Conservation (phyloP, 1,140 invertebrate genomes). For the Agraylea sexmaculata region DNA sequence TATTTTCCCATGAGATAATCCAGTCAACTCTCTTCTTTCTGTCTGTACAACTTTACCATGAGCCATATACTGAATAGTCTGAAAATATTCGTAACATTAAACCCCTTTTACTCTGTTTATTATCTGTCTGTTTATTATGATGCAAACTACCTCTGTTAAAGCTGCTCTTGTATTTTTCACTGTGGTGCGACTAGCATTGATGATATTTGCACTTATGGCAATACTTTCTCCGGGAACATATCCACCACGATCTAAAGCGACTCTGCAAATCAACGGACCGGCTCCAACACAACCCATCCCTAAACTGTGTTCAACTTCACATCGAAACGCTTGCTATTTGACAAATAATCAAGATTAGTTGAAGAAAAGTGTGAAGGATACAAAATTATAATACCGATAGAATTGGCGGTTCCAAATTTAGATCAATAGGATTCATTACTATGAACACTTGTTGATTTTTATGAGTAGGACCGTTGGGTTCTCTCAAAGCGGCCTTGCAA, state of each 20-base stretch:
- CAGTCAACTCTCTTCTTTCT: constrained; percentile 76
- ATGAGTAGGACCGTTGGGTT: constrained; percentile 81
- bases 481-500: constrained; percentile 80
- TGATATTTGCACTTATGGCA: constrained; percentile 70
- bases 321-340: constrained; percentile 84
- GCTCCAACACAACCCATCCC: constrained; percentile 76
- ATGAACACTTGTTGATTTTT: constrained; percentile 96
- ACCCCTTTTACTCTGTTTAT: not conserved
- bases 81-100: constrained; percentile 14
- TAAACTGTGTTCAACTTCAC: constrained; percentile 80
- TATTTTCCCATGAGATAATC: constrained; percentile 70
- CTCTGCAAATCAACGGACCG: constrained; percentile 69
- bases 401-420: constrained; percentile 81
- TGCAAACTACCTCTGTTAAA: constrained; percentile 55
- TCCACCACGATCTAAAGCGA: constrained; percentile 78
- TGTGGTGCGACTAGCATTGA: constrained; percentile 70
- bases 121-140: not conserved
- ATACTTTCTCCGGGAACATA: constrained; percentile 91
- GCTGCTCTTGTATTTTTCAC: constrained; percentile 64
- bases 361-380: too few relatives aligned
- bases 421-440: constrained; percentile 90
- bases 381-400: constrained; percentile 80
- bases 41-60: constrained; percentile 76
- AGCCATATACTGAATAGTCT: constrained; percentile 85
- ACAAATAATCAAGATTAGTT: constrained; percentile 9